phyloP scores from a whole-genome alignment of 2,797 vertebrate species.

The Chloroceryle amazona region DNA sequence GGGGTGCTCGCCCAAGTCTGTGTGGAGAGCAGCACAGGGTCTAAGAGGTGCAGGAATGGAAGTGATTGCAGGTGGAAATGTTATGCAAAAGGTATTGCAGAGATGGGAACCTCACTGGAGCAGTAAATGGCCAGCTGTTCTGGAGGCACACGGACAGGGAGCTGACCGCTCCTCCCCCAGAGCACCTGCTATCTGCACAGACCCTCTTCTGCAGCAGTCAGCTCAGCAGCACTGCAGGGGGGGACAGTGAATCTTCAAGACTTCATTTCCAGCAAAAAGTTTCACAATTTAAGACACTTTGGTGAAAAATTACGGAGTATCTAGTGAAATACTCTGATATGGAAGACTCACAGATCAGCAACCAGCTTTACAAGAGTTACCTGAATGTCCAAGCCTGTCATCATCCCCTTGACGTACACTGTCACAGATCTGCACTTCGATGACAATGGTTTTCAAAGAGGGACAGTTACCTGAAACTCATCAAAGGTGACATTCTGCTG shows the following conservation, averaged over 20 bases:
- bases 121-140: background rate
- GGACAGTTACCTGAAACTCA: background rate
- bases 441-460: background rate
- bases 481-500: background rate
- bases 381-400: background rate
- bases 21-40: background rate
- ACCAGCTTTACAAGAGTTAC: background rate
- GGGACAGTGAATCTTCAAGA: background rate
- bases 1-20: accelerated
- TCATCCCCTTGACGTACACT: too few species aligned
- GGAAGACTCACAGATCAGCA: background rate
- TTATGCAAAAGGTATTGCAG: background rate
- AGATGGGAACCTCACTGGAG: background rate
- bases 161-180: background rate
- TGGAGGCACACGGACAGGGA: background rate
- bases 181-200: background rate
- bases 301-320: background rate
- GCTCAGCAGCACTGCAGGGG: accelerated
- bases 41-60: background rate
- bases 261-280: background rate
- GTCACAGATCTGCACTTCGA: background rate
- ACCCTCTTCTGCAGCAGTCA: background rate
- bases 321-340: background rate
- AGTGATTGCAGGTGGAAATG: background rate
- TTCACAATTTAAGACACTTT: background rate